phyloP scores from a whole-genome alignment of 2,888 invertebrate species.

The Lasioglossum figueresi region DNA sequence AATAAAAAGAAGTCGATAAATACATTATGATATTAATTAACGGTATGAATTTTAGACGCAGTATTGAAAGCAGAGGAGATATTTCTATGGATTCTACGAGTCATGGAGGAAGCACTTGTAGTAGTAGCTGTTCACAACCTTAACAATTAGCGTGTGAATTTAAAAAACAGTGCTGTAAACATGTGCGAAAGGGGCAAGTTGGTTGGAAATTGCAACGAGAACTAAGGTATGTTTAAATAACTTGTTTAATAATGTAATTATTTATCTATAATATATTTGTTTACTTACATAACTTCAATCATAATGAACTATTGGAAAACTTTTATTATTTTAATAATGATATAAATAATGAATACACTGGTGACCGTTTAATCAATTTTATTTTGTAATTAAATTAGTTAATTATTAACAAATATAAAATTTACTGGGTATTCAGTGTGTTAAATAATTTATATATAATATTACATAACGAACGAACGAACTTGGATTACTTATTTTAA shows the following conservation, averaged over 20 bases:
- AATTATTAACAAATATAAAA: not conserved
- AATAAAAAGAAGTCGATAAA: not conserved
- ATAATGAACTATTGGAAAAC: not conserved
- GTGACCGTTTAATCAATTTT: not conserved
- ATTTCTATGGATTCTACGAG: constrained; percentile 69
- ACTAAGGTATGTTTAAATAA: constrained; percentile 67
- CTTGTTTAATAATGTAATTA: not conserved
- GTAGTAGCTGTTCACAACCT: constrained; percentile 73
- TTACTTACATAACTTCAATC: not conserved
- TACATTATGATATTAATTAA: not conserved
- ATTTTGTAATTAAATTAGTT: not conserved
- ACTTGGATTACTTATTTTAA: not conserved
- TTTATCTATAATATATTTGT: not conserved
- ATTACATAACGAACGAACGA: not conserved
- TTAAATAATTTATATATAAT: not conserved
- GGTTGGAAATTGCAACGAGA: constrained; percentile 68
- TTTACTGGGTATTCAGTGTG: not conserved
- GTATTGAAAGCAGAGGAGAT: constrained; percentile 70
- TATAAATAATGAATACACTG: not conserved
- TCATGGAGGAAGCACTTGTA: constrained; percentile 68
- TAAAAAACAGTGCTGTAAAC: constrained; percentile 65
- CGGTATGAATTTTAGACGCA: constrained; percentile 63
- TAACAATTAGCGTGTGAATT: constrained; percentile 75
- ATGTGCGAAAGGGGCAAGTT: constrained; percentile 66
- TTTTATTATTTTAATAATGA: not conserved